Percentiles rank a stretch among this genome's conserved stretches.
These are phyloP conservation scores for Rallus crepitans DNA, from an alignment of 2,797 vertebrate genomes.

Conservation along the genomic window DNA sequence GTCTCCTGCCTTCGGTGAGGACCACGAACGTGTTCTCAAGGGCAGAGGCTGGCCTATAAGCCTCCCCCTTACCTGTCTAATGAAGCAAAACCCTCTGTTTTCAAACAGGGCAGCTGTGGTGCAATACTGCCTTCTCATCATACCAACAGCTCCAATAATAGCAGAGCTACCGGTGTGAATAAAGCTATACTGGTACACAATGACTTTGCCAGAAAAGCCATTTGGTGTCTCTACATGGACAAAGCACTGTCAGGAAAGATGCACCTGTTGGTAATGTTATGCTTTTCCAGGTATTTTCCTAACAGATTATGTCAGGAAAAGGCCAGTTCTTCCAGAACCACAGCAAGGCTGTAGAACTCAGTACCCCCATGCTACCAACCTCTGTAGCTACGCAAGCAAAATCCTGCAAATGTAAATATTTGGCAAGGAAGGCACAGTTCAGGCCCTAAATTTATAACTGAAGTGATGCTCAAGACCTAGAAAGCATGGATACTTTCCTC, in stretches of 20 bases:
- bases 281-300: neutral
- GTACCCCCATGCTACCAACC: rapidly evolving
- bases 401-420: neutral
- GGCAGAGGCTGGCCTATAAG: neutral
- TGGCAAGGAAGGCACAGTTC: neutral
- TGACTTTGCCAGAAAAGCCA: neutral
- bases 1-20: neutral
- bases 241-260: neutral
- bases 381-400: neutral
- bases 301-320: neutral
- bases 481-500: neutral
- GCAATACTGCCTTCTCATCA: neutral
- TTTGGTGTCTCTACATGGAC: neutral
- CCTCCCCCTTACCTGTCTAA: neutral
- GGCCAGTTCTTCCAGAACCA: neutral
- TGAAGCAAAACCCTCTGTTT: neutral
- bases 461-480: neutral
- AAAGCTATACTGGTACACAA: neutral
- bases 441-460: neutral
- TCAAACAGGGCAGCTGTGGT: neutral
- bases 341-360: neutral
- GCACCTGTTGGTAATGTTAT: neutral
- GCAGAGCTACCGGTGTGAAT: neutral
- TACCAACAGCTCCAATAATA: neutral
- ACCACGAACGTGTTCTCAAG: neutral